Conservation (phyloP, 2,113 vertebrate species). For the Narcine bancroftii region DNA sequence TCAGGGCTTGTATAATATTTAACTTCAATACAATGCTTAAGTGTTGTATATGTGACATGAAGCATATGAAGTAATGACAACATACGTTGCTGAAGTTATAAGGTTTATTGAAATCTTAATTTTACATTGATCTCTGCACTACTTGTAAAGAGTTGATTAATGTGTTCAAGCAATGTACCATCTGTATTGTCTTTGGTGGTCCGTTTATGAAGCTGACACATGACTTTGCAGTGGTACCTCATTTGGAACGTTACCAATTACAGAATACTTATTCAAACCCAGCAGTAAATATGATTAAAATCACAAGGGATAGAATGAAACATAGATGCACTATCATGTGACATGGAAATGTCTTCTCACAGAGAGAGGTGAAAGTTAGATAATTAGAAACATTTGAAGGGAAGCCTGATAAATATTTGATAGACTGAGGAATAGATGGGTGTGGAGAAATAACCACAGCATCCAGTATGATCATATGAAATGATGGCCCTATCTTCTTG, state of each 20-base stretch:
- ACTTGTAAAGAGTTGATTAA: neutral
- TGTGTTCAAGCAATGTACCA: neutral
- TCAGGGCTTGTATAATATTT: neutral
- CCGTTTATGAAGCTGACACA: neutral
- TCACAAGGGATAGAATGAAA: neutral
- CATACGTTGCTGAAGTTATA: neutral
- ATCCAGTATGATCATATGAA: too few relatives aligned
- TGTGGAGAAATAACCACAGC: too few relatives aligned
- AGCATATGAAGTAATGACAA: neutral
- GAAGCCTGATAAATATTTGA: too few relatives aligned
- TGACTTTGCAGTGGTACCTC: neutral
- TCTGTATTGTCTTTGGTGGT: neutral
- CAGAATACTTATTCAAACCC: neutral
- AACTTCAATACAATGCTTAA: neutral
- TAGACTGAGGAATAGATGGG: too few relatives aligned
- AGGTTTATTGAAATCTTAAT: neutral
- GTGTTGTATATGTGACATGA: neutral
- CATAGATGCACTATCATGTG: neutral
- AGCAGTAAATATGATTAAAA: neutral
- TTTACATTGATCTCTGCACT: neutral
- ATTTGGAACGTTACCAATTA: neutral
- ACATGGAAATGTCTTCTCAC: neutral
- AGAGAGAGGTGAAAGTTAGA: too few relatives aligned
- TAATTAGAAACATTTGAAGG: too few relatives aligned
- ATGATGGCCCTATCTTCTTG: too few relatives aligned